Evolutionary conservation across 2,888 invertebrate genomes (phyloP).

Genomic region (Eupithecia inturbata): DNA sequence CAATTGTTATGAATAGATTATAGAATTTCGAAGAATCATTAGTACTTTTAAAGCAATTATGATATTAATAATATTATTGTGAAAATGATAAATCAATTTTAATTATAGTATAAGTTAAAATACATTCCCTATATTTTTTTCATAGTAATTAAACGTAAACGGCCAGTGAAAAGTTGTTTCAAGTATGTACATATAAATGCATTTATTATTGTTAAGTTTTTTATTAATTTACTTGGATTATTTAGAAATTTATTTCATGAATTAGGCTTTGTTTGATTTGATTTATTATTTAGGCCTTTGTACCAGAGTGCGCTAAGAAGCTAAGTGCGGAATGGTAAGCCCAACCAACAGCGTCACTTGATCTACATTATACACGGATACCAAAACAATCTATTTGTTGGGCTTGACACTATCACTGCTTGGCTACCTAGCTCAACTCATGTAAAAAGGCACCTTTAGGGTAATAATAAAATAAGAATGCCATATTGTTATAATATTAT

Average conservation of each 20-base stretch:
- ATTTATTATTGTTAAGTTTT: conserved; percentile 37
- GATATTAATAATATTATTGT: not conserved
- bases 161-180: conserved; percentile 16
- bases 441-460: not conserved
- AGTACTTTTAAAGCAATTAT: not conserved
- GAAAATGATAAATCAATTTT: not conserved
- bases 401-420: not conserved
- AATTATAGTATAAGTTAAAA: not conserved
- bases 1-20: not conserved
- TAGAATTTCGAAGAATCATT: not conserved
- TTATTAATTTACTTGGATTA: not conserved
- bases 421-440: not conserved
- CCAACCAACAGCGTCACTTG: not conserved
- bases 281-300: not conserved
- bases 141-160: not conserved
- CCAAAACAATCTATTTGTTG: not conserved
- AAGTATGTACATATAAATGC: conserved; percentile 24
- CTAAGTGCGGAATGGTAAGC: not conserved
- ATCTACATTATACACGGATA: not conserved
- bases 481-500: conserved; percentile 37
- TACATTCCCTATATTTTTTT: not conserved
- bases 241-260: not conserved
- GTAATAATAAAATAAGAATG: conserved; percentile 21
- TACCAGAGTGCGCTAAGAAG: not conserved
- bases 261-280: not conserved